phyloP scores from a whole-genome alignment of 2,888 invertebrate genomes.

The Scotopteryx bipunctaria region DNA sequence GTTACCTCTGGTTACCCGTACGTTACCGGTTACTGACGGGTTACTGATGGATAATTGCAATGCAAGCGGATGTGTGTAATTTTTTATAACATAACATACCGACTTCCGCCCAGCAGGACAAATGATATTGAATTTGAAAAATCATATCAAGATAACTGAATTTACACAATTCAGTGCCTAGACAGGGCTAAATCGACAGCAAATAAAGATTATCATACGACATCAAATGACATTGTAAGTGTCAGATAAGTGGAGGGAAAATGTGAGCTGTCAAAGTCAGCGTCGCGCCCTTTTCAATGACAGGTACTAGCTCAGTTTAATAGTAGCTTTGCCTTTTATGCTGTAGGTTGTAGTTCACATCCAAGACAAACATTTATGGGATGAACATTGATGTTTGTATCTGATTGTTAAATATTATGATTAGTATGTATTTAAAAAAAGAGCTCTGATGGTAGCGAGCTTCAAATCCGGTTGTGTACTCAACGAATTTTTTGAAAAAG shows the following conservation, averaged over 20 bases:
- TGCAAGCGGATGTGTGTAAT: conserved; percentile 75
- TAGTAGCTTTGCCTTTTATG: too few relatives aligned
- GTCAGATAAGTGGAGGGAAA: not conserved
- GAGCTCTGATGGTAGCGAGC: too few relatives aligned
- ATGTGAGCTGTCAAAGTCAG: too few relatives aligned
- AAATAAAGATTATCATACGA: not conserved
- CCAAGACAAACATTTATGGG: too few relatives aligned
- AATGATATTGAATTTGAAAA: conserved; percentile 68
- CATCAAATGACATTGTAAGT: not conserved
- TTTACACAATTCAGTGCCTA: conserved; percentile 61
- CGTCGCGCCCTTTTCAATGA: too few relatives aligned
- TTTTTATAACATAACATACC: conserved; percentile 79
- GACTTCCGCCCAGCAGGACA: conserved; percentile 70
- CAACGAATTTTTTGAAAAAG: too few relatives aligned
- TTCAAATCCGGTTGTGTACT: too few relatives aligned
- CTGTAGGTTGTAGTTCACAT: too few relatives aligned
- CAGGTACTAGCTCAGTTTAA: too few relatives aligned
- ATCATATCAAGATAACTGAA: conserved; percentile 78
- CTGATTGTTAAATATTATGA: too few relatives aligned
- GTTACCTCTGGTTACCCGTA: conserved; percentile 52
- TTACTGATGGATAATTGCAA: conserved; percentile 52
- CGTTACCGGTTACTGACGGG: conserved; percentile 1
- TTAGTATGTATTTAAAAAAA: too few relatives aligned
- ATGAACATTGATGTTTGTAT: too few relatives aligned
- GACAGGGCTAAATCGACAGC: conserved; percentile 6